phyloP scores from a whole-genome alignment of 2,113 vertebrate genomes.

The Ptilorrhoa leucosticta region DNA sequence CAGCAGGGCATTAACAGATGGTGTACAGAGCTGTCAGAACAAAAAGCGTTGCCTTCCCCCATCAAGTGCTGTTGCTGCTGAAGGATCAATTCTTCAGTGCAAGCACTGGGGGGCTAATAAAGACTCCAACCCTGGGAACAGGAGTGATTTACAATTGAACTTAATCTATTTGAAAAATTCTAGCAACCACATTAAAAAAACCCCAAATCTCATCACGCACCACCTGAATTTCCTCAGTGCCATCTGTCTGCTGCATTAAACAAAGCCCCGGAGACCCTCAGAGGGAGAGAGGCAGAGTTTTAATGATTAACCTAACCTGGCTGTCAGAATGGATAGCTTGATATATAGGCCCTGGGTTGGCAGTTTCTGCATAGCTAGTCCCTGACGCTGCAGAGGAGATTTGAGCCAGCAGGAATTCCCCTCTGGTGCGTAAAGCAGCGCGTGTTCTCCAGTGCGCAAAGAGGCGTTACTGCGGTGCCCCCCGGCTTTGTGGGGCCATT shows the following conservation, averaged over 20 bases:
- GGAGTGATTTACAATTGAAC: conserved; percentile 54
- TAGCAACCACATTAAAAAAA: conserved; percentile 23
- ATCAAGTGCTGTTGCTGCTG: not conserved
- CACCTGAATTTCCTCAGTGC: conserved; percentile 67
- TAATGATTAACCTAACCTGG: conserved; percentile 60
- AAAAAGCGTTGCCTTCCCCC: not conserved
- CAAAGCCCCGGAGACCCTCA: conserved; percentile 40
- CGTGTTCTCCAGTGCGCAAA: accelerated
- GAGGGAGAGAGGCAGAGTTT: conserved; percentile 51
- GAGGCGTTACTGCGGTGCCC: not conserved
- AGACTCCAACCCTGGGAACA: not conserved
- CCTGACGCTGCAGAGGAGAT: not conserved
- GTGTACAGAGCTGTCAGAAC: not conserved
- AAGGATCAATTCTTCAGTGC: conserved; percentile 21
- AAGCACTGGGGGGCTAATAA: not conserved
- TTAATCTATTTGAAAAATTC: conserved; percentile 58
- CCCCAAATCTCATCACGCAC: conserved; percentile 41
- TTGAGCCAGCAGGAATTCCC: not conserved
- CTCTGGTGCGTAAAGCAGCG: not conserved
- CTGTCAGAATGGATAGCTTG: conserved; percentile 49
- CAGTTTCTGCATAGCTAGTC: not conserved
- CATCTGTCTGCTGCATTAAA: conserved; percentile 68
- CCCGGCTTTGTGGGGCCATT: not conserved
- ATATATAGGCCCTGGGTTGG: conserved; percentile 14
- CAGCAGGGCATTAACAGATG: conserved; percentile 39